phyloP scores from a whole-genome alignment of 2,113 vertebrate genomes.

The Thalassoma bifasciatum region DNA sequence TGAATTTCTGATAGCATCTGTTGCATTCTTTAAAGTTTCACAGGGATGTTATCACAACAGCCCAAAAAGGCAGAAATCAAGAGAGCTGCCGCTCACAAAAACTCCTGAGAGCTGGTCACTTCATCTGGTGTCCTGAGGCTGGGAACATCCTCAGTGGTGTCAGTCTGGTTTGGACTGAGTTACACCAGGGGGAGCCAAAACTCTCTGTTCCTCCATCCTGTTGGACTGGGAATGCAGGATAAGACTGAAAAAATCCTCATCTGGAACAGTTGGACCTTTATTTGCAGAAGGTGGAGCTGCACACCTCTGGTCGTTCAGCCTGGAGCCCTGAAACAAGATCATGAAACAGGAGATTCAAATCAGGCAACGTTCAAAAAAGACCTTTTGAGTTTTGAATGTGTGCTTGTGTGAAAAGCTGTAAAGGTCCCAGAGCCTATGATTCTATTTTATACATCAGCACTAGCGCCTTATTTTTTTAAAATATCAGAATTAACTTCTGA shows the following conservation, averaged over 20 bases:
- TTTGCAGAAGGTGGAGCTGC: conserved; percentile 85
- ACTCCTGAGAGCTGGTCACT: conserved; percentile 14
- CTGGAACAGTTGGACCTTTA: conserved; percentile 91
- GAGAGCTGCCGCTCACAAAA: background rate
- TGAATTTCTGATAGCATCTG: background rate
- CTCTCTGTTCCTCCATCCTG: conserved; percentile 96
- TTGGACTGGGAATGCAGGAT: conserved; percentile 94
- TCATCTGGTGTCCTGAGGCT: conserved; percentile 36
- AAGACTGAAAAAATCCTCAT: conserved; percentile 96
- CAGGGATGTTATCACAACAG: background rate
- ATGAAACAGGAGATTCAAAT: background rate
- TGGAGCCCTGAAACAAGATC: conserved; percentile 85
- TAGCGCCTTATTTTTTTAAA: too few species aligned
- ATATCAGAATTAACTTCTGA: too few species aligned
- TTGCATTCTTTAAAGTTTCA: background rate
- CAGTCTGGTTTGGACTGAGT: conserved; percentile 79
- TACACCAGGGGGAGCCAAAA: conserved; percentile 82
- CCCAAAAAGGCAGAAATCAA: conserved; percentile 23
- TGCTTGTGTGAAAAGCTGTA: background rate
- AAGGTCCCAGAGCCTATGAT: background rate
- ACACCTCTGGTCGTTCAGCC: conserved; percentile 94
- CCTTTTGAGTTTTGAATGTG: background rate
- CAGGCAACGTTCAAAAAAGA: background rate
- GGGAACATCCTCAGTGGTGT: conserved; percentile 32
- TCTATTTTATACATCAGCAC: too few species aligned